Percentiles rank a stretch among this genome's conserved stretches.
These are phyloP conservation scores for Caenorhabditis briggsae DNA, from an alignment of 1,140 invertebrate species.

Conservation along the genomic window DNA sequence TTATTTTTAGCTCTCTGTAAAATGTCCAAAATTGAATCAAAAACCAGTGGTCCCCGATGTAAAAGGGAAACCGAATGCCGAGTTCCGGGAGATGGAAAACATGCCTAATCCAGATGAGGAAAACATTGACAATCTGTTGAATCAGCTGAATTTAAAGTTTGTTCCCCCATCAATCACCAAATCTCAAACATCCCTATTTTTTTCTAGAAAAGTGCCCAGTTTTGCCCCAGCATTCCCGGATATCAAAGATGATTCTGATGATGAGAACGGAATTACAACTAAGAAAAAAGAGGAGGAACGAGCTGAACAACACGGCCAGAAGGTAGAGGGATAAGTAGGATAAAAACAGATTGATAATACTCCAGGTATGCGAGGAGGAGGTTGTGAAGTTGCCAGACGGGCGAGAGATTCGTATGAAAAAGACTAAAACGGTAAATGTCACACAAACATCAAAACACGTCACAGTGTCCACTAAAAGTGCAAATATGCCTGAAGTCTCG, in stretches of 20 bases:
- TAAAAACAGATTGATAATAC: background rate
- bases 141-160: constrained; percentile 66
- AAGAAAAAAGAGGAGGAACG: constrained; percentile 68
- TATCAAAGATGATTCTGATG: constrained; percentile 66
- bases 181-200: background rate
- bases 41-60: background rate
- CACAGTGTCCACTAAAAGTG: constrained; percentile 57
- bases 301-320: constrained; percentile 69
- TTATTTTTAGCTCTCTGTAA: constrained; percentile 27
- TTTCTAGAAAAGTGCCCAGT: constrained; percentile 69
- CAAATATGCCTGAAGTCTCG: constrained; percentile 50
- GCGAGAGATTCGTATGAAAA: constrained; percentile 66
- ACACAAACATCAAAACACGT: constrained; percentile 66
- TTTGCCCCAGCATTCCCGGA: constrained; percentile 67
- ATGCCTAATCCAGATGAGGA: constrained; percentile 18
- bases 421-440: constrained; percentile 69
- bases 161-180: background rate
- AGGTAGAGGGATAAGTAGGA: constrained; percentile 20
- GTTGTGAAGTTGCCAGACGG: constrained; percentile 68
- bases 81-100: constrained; percentile 29
- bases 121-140: constrained; percentile 64
- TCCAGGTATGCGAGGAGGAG: constrained; percentile 68
- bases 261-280: constrained; percentile 65
- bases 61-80: constrained; percentile 20
- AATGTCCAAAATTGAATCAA: constrained; percentile 17